Base-by-base conservation (phyloP, 2,113 vertebrate species). In the Ginglymostoma cirratum region DNA sequence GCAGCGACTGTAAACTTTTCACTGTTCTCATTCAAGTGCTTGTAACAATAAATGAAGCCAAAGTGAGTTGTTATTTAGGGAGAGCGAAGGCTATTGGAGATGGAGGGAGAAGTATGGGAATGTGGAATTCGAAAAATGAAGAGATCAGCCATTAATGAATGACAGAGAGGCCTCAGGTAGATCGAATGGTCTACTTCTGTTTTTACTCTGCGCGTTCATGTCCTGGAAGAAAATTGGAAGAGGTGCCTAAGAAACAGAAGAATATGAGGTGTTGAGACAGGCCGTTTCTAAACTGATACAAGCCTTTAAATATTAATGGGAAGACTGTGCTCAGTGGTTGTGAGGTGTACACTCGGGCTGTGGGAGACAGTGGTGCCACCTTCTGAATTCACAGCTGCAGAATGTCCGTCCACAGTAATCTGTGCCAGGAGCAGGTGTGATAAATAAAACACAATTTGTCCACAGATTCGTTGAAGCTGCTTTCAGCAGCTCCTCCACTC, bases 361-460 rank as follows among this genome's bases (percentile, higher is more conserved):
- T 15, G 19, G 89, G 89, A 7, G 34, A 7, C 45, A 38, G 66
- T 0, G 24, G 6, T 67, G n/a, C 21, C 10, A 15, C 1, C 23
- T 48, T 48, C 38, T 70, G 7, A 17, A 38, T 23, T 38, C 67
- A n/a, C 92, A 95, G 93, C 93, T 95, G 93, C 42, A 95, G 38
- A 70, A 24, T 30, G 27, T 95, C 93, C 93, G 30, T 95, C 93
- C 42, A 30, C 93, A 6, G 7, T 8, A 70, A 42, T 24, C 24
- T 10, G 42, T 45, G 19, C 21, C 42, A 72, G 23, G 24, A 95
- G 93, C 93, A 95, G 93, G 93, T 95, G 93, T 30, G 10, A 72
- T 95, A 72, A 72, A 69, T 23, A 95, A 48, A 69, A 95, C 93
- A 70, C 67, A 66, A 94, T 45, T 94, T 42, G 69, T 67, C 65